phyloP scores from a whole-genome alignment of 2,113 vertebrate genomes.

The Antennarius striatus region DNA sequence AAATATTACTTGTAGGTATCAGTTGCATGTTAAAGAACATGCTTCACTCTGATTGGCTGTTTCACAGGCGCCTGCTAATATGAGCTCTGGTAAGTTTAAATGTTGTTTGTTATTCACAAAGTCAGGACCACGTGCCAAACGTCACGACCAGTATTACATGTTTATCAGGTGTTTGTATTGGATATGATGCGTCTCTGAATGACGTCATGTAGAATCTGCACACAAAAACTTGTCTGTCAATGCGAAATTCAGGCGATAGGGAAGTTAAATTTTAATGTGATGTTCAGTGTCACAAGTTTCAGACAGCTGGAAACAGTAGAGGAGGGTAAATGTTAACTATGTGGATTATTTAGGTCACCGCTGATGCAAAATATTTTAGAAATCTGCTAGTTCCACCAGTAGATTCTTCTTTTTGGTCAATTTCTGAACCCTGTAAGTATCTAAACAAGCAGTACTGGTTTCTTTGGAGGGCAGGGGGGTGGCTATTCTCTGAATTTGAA shows the following conservation, averaged over 20 bases:
- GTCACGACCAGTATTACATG: no score
- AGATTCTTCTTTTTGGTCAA: no score
- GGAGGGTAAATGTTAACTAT: no score
- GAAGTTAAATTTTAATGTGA: background rate
- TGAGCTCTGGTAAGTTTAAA: conserved; percentile 65
- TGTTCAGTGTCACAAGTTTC: background rate
- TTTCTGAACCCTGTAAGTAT: no score
- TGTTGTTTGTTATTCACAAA: background rate
- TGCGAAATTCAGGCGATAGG: background rate
- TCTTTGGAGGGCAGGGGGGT: no score
- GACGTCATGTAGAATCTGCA: background rate
- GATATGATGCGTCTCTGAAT: background rate
- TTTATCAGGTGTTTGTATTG: background rate
- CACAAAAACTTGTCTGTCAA: background rate
- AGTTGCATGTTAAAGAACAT: background rate
- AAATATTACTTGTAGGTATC: background rate
- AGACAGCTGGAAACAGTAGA: no score
- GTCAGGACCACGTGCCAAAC: background rate
- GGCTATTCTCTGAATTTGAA: no score
- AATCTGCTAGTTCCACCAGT: no score
- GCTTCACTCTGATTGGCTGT: conserved; percentile 6
- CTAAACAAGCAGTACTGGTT: no score
- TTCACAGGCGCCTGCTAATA: conserved; percentile 16
- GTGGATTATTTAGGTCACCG: background rate
- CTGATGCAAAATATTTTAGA: no score